phyloP scores from a whole-genome alignment of 2,797 vertebrate species.

The Falco columbarius region DNA sequence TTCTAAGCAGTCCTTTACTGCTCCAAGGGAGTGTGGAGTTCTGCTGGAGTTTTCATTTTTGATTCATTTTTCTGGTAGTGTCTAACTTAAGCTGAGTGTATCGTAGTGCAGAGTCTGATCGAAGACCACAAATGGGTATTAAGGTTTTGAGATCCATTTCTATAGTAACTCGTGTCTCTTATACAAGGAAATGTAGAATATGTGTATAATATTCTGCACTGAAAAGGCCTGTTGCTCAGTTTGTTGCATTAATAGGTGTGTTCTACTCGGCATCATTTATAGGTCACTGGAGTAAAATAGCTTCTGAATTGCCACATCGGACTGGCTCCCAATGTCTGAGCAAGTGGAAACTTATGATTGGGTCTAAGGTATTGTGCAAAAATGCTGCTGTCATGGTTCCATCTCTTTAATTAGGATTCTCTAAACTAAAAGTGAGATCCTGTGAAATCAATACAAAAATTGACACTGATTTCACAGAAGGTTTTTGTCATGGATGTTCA shows the following conservation, averaged over 20 bases:
- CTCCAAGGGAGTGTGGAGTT: not conserved
- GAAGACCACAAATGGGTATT: not conserved
- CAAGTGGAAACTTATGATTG: conserved; percentile 82
- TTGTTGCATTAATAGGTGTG: not conserved
- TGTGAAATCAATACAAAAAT: not conserved
- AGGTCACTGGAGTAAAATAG: conserved; percentile 92
- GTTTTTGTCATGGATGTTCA: not conserved
- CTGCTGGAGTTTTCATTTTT: not conserved
- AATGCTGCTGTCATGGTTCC: not conserved
- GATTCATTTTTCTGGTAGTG: not conserved
- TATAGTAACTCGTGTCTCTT: not conserved
- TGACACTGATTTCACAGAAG: not conserved
- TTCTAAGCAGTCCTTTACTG: not conserved
- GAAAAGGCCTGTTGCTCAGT: not conserved
- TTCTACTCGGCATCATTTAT: not conserved
- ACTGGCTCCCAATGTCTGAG: conserved; percentile 85
- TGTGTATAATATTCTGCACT: not conserved
- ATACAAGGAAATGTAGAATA: not conserved
- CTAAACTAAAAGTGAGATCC: not conserved
- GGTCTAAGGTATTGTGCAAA: conserved; percentile 52
- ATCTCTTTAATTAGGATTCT: not conserved
- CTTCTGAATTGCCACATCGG: conserved; percentile 86
- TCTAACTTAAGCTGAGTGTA: not conserved
- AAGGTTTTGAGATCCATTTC: not conserved
- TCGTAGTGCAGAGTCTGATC: not conserved